A percentile compares a stretch with the other conserved stretches of the same genome.
Conservation (phyloP, 2,888 invertebrate species). For the Platycnemis pennipes region DNA sequence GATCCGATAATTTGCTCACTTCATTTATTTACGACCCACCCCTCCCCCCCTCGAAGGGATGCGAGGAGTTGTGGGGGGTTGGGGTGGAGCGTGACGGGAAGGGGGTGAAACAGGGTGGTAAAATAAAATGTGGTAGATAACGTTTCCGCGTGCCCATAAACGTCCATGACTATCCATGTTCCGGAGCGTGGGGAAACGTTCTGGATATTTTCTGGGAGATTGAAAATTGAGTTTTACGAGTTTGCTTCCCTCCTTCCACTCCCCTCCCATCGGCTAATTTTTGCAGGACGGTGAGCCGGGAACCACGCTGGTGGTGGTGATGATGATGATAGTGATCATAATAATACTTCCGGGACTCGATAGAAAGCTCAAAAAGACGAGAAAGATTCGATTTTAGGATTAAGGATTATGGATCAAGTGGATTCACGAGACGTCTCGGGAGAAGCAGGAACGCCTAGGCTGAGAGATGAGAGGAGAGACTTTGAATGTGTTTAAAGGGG, state of each 20-base stretch:
- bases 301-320: too few species aligned
- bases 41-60: not conserved
- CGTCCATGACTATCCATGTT: slow-evolving; percentile 28
- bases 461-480: too few species aligned
- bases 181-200: not conserved
- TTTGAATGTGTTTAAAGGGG: too few species aligned
- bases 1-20: slow-evolving; percentile 56
- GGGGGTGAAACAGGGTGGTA: not conserved
- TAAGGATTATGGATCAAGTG: slow-evolving; percentile 26
- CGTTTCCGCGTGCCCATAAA: slow-evolving; percentile 31
- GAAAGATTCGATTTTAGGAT: slow-evolving; percentile 27
- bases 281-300: not conserved
- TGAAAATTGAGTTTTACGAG: slow-evolving; percentile 36
- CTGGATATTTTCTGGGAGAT: slow-evolving; percentile 9
- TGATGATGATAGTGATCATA: too few species aligned
- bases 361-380: slow-evolving; percentile 22
- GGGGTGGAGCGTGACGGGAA: not conserved
- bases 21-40: slow-evolving; percentile 46
- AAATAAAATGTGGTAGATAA: slow-evolving; percentile 26
- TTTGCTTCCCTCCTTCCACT: not conserved
- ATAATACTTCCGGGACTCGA: slow-evolving; percentile 11
- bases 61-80: not conserved
- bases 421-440: not conserved
- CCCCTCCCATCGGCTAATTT: not conserved
- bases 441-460: not conserved